Percentiles rank a stretch among this genome's conserved stretches.
phyloP scores from a whole-genome alignment of 64 coral and sea anemone species.

The Anthopleura sola region DNA sequence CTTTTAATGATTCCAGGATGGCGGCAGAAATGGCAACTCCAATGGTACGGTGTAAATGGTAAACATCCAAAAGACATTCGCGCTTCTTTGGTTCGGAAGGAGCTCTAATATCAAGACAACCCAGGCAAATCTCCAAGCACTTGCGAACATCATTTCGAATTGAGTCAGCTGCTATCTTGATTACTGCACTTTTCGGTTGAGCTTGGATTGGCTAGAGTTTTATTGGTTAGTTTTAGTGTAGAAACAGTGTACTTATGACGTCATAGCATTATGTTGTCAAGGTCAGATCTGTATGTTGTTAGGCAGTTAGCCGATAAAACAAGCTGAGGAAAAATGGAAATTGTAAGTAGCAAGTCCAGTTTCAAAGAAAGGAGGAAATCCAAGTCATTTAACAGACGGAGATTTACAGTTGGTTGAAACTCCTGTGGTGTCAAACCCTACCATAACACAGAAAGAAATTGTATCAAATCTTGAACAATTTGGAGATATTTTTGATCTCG shows the following conservation, averaged over 20 bases:
- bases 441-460: conserved; percentile 15
- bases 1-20: not conserved
- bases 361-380: conserved; percentile 20
- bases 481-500: conserved; percentile 25
- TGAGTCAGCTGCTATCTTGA: too few species aligned
- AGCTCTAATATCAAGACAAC: not conserved
- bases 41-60: not conserved
- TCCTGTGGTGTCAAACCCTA: not conserved
- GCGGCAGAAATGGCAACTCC: not conserved
- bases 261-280: conserved; percentile 27
- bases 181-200: conserved; percentile 30
- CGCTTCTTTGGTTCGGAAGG: not conserved
- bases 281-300: not conserved
- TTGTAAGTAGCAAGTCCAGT: too few species aligned
- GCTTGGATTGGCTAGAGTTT: conserved; percentile 34
- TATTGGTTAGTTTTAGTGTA: not conserved
- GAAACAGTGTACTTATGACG: conserved; percentile 4
- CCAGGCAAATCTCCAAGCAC: too few species aligned
- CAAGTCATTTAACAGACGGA: not conserved
- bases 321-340: too few species aligned
- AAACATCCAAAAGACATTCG: not conserved
- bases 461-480: not conserved
- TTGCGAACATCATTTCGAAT: too few species aligned
- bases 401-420: conserved; percentile 5
- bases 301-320: too few species aligned